A percentile compares a stretch with the other conserved stretches of the same genome.
These are phyloP conservation scores for Parotocinclus haroldoi DNA, from an alignment of 2,797 vertebrate genomes.

Conservation along the genomic window DNA sequence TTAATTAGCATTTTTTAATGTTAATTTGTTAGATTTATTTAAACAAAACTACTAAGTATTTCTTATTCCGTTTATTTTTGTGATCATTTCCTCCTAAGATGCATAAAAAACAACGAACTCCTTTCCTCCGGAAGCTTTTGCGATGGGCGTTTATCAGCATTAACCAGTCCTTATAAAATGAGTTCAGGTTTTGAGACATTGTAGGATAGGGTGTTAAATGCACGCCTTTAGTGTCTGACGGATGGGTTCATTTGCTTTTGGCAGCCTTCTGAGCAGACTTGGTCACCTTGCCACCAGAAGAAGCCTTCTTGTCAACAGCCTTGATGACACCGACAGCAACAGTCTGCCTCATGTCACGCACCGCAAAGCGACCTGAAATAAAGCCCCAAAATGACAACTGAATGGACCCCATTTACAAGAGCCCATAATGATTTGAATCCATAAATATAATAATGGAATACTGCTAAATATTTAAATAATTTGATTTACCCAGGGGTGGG, in stretches of 20 bases:
- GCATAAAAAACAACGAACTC: slow-evolving; percentile 30
- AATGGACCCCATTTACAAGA: background rate
- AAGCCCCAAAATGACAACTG: background rate
- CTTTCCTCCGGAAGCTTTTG: slow-evolving; percentile 79
- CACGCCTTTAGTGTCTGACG: slow-evolving; percentile 48
- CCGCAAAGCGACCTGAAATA: slow-evolving; percentile 68
- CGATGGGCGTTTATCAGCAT: slow-evolving; percentile 77
- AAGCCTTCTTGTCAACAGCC: slow-evolving; percentile 64
- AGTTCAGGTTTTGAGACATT: slow-evolving; percentile 62
- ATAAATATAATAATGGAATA: background rate
- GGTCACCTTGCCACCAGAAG: slow-evolving; percentile 65
- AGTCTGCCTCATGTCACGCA: slow-evolving; percentile 78
- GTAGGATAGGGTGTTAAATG: slow-evolving; percentile 49
- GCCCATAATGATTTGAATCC: background rate
- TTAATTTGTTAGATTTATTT: background rate
- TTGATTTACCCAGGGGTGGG: slow-evolving; percentile 70
- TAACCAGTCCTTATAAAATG: slow-evolving; percentile 76
- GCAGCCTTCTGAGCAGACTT: slow-evolving; percentile 71
- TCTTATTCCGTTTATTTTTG: slow-evolving; percentile 59
- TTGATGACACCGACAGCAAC: slow-evolving; percentile 79
- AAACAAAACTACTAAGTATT: slow-evolving; percentile 41
- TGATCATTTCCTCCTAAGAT: slow-evolving; percentile 54
- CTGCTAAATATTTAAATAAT: background rate
- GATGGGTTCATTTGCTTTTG: slow-evolving; percentile 70
- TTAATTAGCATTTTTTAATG: no score